Evolutionary conservation across 2,888 invertebrate species (phyloP).

Genomic region (Seladonia tumulorum): DNA sequence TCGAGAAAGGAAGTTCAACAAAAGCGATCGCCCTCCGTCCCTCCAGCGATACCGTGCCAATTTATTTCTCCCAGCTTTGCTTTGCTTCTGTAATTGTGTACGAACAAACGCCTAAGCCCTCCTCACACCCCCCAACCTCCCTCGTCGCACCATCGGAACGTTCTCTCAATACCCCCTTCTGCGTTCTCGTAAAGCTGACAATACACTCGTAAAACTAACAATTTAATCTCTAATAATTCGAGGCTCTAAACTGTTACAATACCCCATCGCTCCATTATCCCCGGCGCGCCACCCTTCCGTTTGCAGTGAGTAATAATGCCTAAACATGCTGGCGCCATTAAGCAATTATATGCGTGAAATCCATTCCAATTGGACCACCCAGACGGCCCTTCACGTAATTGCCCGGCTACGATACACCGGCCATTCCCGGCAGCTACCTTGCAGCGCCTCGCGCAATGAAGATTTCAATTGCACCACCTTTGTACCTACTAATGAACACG

Average conservation of each 20-base stretch:
- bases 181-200: slow-evolving; percentile 32
- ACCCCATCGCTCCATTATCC: slow-evolving; percentile 46
- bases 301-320: slow-evolving; percentile 58
- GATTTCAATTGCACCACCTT: slow-evolving; percentile 39
- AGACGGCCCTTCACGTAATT: slow-evolving; percentile 57
- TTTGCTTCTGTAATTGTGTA: neutral
- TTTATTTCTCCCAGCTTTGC: neutral
- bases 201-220: slow-evolving; percentile 52
- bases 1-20: neutral
- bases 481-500: slow-evolving; percentile 21
- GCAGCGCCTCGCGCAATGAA: slow-evolving; percentile 12
- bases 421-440: slow-evolving; percentile 22
- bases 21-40: slow-evolving; percentile 1
- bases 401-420: slow-evolving; percentile 43
- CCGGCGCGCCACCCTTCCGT: slow-evolving; percentile 42
- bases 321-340: slow-evolving; percentile 66
- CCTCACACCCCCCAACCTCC: neutral
- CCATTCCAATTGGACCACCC: slow-evolving; percentile 63
- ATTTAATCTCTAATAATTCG: slow-evolving; percentile 53
- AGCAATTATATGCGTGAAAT: slow-evolving; percentile 66
- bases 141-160: neutral
- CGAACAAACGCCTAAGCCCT: neutral
- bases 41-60: neutral
- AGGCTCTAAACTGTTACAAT: slow-evolving; percentile 44
- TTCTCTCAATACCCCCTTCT: neutral